phyloP scores from a whole-genome alignment of 2,797 vertebrate genomes.

The Pseudomugil tenellus region DNA sequence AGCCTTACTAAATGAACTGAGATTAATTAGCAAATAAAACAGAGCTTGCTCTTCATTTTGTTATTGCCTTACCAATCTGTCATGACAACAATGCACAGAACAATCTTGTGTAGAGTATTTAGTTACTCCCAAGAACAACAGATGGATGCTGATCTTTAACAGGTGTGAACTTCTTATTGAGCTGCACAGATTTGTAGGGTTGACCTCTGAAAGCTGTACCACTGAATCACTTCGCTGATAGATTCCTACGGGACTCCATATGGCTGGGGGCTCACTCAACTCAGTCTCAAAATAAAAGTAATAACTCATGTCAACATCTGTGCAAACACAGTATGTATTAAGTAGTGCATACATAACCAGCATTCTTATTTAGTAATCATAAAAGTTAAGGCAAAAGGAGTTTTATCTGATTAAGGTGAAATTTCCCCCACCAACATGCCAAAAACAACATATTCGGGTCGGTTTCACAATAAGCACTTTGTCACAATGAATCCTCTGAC shows the following conservation, averaged over 20 bases:
- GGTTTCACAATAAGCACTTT: constrained; percentile 61
- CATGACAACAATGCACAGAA: constrained; percentile 1
- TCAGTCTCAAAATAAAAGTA: constrained; percentile 46
- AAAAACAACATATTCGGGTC: constrained; percentile 50
- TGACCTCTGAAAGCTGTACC: constrained; percentile 39
- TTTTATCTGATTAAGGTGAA: constrained; percentile 58
- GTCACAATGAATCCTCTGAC: constrained; percentile 47
- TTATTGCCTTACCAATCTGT: background rate
- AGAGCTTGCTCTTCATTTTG: background rate
- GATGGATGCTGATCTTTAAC: constrained; percentile 45
- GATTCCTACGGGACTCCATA: constrained; percentile 41
- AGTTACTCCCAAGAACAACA: constrained; percentile 16
- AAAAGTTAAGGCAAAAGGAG: constrained; percentile 51
- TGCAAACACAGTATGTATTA: constrained; percentile 57
- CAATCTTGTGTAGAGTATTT: background rate
- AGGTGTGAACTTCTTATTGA: constrained; percentile 39
- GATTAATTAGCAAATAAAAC: background rate
- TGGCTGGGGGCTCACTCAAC: constrained; percentile 48
- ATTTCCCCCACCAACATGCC: constrained; percentile 44
- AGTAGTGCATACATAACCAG: constrained; percentile 50
- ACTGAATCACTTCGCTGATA: constrained; percentile 32
- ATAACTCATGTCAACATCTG: constrained; percentile 57
- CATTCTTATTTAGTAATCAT: constrained; percentile 59
- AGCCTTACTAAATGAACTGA: background rate
- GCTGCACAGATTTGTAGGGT: constrained; percentile 26